Conservation (phyloP, 2,113 vertebrate species). For the Prionailurus bengalensis region DNA sequence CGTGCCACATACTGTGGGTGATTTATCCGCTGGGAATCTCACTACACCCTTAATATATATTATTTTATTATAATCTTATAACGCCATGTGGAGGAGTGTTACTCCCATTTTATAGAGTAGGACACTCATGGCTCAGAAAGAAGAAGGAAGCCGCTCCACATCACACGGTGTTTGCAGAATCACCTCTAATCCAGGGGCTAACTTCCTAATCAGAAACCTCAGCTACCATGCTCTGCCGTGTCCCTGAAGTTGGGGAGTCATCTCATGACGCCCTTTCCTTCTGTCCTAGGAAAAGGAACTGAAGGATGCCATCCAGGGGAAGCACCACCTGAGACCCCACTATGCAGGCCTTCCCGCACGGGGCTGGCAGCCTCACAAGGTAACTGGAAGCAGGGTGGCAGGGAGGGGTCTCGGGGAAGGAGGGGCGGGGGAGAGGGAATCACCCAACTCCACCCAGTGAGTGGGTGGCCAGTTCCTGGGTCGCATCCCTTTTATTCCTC, state of each 20-base stretch:
- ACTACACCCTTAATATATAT: no score
- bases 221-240: fast-evolving
- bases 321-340: constrained; percentile 88
- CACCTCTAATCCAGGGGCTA: fast-evolving
- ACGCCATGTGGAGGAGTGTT: background rate
- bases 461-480: background rate
- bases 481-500: no score
- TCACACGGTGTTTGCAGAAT: fast-evolving
- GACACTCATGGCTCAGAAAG: background rate
- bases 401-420: background rate
- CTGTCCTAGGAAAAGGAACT: constrained; percentile 91
- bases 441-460: fast-evolving
- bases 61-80: background rate
- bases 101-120: fast-evolving
- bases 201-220: background rate
- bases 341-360: constrained; percentile 87
- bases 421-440: background rate
- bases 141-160: fast-evolving
- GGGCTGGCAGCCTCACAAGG: constrained; percentile 91
- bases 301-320: constrained; percentile 90
- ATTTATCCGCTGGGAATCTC: background rate
- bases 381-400: constrained; percentile 74
- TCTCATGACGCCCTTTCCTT: background rate
- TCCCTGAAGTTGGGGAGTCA: fast-evolving
- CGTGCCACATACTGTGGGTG: fast-evolving